Conservation (phyloP, 2,888 invertebrate genomes). For the Pseudoips prasinana region DNA sequence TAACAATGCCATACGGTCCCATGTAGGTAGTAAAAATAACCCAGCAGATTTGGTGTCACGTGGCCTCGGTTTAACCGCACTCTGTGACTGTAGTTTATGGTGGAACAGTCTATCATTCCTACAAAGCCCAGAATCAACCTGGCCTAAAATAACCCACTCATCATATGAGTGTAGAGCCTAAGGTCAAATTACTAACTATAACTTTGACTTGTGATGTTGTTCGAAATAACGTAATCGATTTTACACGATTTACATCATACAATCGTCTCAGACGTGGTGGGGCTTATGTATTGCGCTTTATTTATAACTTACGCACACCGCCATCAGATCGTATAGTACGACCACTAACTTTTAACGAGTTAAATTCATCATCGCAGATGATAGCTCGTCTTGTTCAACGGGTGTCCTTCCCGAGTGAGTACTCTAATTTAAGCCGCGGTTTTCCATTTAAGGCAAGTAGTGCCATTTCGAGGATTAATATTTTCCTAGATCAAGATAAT, state of each 20-base stretch:
- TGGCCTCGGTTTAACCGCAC: neutral
- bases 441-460: neutral
- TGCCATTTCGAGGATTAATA: constrained; percentile 4
- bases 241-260: neutral
- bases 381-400: constrained; percentile 3
- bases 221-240: neutral
- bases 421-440: neutral
- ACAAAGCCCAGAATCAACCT: neutral
- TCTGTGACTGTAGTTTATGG: neutral
- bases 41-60: neutral
- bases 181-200: neutral
- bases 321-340: neutral
- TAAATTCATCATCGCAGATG: neutral
- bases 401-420: neutral
- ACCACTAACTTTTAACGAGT: neutral
- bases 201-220: neutral
- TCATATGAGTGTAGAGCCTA: neutral
- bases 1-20: neutral
- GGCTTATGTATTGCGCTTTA: neutral
- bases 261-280: neutral
- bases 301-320: neutral
- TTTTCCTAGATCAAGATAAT: constrained; percentile 1
- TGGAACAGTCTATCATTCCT: neutral
- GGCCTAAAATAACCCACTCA: too few species aligned
- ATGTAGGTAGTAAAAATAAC: neutral